These are phyloP conservation scores for Papilio dardanus DNA, from an alignment of 1,140 invertebrate species.

Conservation along the genomic window DNA sequence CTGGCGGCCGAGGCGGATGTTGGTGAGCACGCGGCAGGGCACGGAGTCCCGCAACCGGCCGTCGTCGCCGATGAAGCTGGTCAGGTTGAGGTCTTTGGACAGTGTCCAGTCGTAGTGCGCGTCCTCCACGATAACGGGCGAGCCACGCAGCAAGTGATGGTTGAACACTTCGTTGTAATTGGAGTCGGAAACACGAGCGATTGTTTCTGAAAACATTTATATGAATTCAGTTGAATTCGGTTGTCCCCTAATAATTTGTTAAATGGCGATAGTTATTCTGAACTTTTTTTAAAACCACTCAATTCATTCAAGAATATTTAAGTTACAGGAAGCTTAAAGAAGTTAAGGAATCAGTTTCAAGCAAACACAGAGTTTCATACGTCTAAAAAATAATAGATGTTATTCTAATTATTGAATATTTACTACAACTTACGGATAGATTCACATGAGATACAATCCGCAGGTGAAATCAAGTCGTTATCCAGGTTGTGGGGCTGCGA, in stretches of 20 bases:
- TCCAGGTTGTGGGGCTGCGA: constrained; percentile 64
- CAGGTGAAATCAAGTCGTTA: constrained; percentile 54
- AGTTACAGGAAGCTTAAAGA: too few relatives aligned
- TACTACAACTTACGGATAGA: constrained; percentile 71
- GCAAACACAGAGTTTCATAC: too few relatives aligned
- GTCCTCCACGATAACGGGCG: constrained; percentile 88
- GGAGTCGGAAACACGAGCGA: constrained; percentile 85
- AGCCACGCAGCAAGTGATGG: constrained; percentile 86
- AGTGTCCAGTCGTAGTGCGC: constrained; percentile 87
- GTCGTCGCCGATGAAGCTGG: constrained; percentile 84
- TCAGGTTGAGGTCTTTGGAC: constrained; percentile 86
- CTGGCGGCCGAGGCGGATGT: constrained; percentile 84
- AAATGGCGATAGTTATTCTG: too few relatives aligned
- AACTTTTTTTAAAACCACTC: too few relatives aligned
- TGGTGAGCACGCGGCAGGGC: constrained; percentile 88
- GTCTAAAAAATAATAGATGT: too few relatives aligned
- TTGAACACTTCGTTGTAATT: constrained; percentile 86
- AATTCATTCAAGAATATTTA: too few relatives aligned
- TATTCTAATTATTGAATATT: too few relatives aligned
- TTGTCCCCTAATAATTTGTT: too few relatives aligned
- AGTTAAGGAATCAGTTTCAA: too few relatives aligned
- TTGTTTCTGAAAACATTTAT: constrained; percentile 80
- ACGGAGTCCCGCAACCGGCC: constrained; percentile 85
- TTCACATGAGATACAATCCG: constrained; percentile 78
- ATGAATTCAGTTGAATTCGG: neutral